phyloP scores from a whole-genome alignment of 2,888 invertebrate genomes.

The Chaetogeoica ovagalla region DNA sequence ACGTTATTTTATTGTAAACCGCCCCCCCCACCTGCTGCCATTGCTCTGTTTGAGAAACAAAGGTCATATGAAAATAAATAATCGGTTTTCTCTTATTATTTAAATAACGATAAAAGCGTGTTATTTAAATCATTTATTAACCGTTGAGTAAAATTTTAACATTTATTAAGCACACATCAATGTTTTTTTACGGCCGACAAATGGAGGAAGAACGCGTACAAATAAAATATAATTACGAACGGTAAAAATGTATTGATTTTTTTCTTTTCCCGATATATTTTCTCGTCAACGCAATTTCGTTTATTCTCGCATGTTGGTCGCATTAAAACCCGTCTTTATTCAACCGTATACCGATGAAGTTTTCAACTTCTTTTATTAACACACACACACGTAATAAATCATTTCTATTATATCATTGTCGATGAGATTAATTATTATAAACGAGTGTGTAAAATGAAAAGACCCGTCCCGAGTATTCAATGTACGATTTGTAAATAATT shows the following conservation, averaged over 20 bases:
- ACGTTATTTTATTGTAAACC: no score
- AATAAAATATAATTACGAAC: background rate
- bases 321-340: background rate
- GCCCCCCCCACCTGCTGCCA: no score
- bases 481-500: constrained; percentile 10
- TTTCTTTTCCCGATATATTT: constrained; percentile 1
- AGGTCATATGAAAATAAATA: no score
- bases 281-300: background rate
- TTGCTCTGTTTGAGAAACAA: no score
- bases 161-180: background rate
- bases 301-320: no score
- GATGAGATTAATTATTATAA: constrained; percentile 16
- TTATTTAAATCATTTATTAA: background rate
- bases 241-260: background rate
- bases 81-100: no score
- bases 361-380: constrained; percentile 2
- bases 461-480: background rate
- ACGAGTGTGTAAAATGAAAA: constrained; percentile 8
- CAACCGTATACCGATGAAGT: constrained; percentile 12
- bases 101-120: background rate
- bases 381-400: background rate
- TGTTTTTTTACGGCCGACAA: background rate
- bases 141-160: background rate
- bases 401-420: background rate
- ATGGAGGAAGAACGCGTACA: background rate